Evolutionary conservation across 2,797 vertebrate species (phyloP).

Genomic region (Hemitrygon akajei): DNA sequence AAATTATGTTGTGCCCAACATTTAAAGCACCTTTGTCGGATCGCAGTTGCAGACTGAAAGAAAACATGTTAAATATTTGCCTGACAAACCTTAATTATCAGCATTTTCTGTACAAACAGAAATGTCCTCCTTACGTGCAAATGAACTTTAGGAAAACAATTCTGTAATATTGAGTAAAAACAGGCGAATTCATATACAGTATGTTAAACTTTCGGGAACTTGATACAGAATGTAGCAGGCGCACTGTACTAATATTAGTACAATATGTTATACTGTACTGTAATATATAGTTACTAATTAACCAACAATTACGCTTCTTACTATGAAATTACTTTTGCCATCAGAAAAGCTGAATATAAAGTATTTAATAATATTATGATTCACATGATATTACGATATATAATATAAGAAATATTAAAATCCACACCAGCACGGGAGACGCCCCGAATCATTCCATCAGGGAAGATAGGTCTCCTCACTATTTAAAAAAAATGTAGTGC

Average conservation of each 20-base stretch:
- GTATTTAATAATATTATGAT: too few species aligned
- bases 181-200: neutral
- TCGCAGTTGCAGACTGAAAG: neutral
- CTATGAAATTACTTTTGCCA: too few species aligned
- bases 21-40: neutral
- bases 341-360: too few species aligned
- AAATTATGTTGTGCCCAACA: neutral
- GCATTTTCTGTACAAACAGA: neutral
- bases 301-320: neutral
- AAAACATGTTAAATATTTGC: neutral
- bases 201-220: neutral
- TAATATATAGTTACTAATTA: too few species aligned
- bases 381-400: too few species aligned
- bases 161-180: neutral
- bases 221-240: too few species aligned
- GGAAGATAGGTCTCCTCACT: neutral
- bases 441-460: neutral
- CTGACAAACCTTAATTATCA: too few species aligned
- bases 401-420: too few species aligned
- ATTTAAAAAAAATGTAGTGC: neutral
- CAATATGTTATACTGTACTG: too few species aligned
- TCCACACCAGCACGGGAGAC: neutral
- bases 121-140: neutral
- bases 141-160: too few species aligned
- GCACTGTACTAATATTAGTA: too few species aligned